Base-by-base conservation (phyloP, 2,113 vertebrate genomes). In the Agelaius phoeniceus region DNA sequence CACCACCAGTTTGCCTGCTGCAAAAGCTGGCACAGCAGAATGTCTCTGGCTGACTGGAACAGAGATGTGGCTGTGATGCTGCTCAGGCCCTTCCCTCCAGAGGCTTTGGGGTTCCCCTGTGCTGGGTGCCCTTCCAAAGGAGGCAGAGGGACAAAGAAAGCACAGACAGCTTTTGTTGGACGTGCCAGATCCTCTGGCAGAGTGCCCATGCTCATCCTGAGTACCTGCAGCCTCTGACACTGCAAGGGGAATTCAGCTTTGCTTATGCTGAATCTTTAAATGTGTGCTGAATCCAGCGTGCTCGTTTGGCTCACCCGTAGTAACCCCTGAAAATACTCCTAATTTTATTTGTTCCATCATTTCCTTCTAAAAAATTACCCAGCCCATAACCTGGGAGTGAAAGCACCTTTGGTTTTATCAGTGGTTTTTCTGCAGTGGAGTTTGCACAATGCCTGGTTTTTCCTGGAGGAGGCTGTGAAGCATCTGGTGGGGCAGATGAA, bases 271-370 rank as follows among this genome's bases (percentile, higher is more conserved):
- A n/a, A 16, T 5, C 39, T 72, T 72, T 67, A 78, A 39, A 33
- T 18, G 15, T 15, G 12, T 33, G 27, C 43, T 63, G 14, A 66
- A 49, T 23, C 23, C 43, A 21, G 4, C 10, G 22, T 35, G 19
- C n/a, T 89, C n/a, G 2, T 21, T 44, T 23, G 17, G 15, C 3
- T 7, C 19, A 7, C 43, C 52, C 0, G 0, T 15, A 82, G 43
- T 37, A 75, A 55, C 7, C 7, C 8, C 61, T 65, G 57, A 74
- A 87, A 84, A 46, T 3, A 63, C 15, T 33, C 18, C 35, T 11
- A 1, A 27, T 37, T 51, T 67, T 51, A 61, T 54, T 73, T 41
- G 16, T 89, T 84, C 31, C 30, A 11, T 55, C 11, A 57, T 63
- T 41, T 75, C 8, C 35, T 81, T 65, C 57, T 66, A 67, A 66